phyloP scores from a whole-genome alignment of 2,888 invertebrate species.

The Ormyrus rosae region DNA sequence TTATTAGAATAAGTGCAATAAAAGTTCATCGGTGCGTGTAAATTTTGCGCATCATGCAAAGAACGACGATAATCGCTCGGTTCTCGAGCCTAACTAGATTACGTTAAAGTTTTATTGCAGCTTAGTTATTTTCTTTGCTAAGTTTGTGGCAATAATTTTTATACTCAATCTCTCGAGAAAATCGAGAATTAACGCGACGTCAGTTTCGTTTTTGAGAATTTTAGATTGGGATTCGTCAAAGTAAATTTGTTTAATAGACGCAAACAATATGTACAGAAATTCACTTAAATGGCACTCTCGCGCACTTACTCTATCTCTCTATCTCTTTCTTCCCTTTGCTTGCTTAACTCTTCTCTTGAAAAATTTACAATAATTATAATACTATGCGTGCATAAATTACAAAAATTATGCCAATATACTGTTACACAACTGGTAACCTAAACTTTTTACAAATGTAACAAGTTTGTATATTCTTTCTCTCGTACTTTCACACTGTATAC shows the following conservation, averaged over 20 bases:
- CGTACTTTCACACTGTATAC: slow-evolving; percentile 37
- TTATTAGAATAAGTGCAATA: slow-evolving; percentile 60
- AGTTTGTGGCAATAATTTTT: slow-evolving; percentile 44
- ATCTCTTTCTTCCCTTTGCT: background rate
- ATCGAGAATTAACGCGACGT: slow-evolving; percentile 32
- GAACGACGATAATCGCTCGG: slow-evolving; percentile 64
- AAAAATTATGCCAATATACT: slow-evolving; percentile 50
- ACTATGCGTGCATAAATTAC: slow-evolving; percentile 51
- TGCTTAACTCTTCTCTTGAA: slow-evolving; percentile 13
- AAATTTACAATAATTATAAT: slow-evolving; percentile 53
- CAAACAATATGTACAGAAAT: slow-evolving; percentile 54
- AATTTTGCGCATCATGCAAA: slow-evolving; percentile 66
- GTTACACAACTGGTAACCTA: slow-evolving; percentile 53
- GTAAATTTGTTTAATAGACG: slow-evolving; percentile 45
- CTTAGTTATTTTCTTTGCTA: slow-evolving; percentile 50
- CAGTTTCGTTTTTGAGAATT: slow-evolving; percentile 42
- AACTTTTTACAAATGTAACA: slow-evolving; percentile 57
- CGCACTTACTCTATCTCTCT: background rate
- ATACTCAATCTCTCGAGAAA: slow-evolving; percentile 22
- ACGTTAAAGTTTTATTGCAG: slow-evolving; percentile 61
- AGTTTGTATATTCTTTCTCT: slow-evolving; percentile 47
- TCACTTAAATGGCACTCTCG: slow-evolving; percentile 51
- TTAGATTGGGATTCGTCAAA: slow-evolving; percentile 8
- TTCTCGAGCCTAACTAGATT: slow-evolving; percentile 62
- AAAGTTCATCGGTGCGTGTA: slow-evolving; percentile 65